phyloP scores from a whole-genome alignment of 2,113 vertebrate genomes.

The Leptosomus discolor region DNA sequence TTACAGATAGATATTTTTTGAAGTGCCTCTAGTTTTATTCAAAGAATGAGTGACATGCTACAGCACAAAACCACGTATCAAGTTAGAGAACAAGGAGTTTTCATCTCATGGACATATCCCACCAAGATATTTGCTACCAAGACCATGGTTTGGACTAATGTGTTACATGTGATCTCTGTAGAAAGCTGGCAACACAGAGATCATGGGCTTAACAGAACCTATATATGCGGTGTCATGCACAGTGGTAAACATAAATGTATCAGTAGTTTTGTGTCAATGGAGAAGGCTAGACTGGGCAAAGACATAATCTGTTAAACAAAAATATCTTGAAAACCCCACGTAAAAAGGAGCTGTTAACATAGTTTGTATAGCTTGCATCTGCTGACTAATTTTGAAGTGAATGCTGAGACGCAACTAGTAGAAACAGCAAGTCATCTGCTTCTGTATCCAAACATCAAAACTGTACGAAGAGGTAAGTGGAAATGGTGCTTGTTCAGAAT shows the following conservation, averaged over 20 bases:
- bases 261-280: not conserved
- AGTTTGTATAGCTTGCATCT: not conserved
- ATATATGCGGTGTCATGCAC: fast-evolving
- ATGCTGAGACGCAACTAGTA: not conserved
- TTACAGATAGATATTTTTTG: not conserved
- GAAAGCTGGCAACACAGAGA: not conserved
- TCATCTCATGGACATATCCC: not conserved
- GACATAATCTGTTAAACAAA: not conserved
- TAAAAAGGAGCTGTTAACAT: not conserved
- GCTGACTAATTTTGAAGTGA: not conserved
- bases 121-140: not conserved
- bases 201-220: not conserved
- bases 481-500: not conserved
- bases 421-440: not conserved
- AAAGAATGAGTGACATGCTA: not conserved
- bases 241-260: not conserved
- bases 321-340: not conserved
- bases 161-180: not conserved
- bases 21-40: not conserved
- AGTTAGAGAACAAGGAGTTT: not conserved
- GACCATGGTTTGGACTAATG: not conserved
- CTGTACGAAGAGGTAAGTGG: fast-evolving
- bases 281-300: not conserved
- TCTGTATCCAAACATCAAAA: not conserved
- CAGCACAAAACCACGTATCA: fast-evolving